phyloP scores from a whole-genome alignment of 2,888 invertebrate species.

The Julus scanicus region DNA sequence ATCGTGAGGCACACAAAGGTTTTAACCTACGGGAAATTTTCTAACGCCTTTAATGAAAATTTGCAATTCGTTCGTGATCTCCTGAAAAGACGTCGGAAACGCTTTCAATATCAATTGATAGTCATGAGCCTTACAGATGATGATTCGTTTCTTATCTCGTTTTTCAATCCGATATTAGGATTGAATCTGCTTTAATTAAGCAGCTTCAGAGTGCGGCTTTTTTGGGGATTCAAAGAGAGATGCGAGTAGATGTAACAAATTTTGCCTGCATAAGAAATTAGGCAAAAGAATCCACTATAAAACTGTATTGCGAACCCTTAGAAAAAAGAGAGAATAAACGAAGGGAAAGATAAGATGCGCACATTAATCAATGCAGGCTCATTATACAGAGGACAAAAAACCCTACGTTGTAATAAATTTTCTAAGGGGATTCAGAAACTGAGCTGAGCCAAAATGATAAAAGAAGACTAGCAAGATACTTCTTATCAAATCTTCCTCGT shows the following conservation, averaged over 20 bases:
- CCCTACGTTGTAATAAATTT: constrained; percentile 35
- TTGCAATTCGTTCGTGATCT: constrained; percentile 24
- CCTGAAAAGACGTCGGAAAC: constrained; percentile 7
- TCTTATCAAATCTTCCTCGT: constrained; percentile 23
- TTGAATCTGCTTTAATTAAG: not conserved
- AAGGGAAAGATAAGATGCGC: not conserved
- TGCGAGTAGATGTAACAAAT: not conserved
- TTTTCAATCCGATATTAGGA: constrained; percentile 40
- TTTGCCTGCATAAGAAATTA: constrained; percentile 45
- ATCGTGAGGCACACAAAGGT: not conserved
- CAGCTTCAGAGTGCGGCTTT: not conserved
- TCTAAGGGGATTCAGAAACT: constrained; percentile 14
- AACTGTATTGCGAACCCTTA: constrained; percentile 30
- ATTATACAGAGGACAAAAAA: constrained; percentile 27
- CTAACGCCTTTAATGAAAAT: not conserved
- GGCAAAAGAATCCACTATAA: constrained; percentile 5
- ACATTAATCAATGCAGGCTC: constrained; percentile 20
- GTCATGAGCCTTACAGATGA: constrained; percentile 16
- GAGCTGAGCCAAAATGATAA: not conserved
- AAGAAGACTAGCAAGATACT: not conserved
- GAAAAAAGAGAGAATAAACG: not conserved
- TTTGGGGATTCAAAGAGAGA: not conserved
- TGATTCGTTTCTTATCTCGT: constrained; percentile 20
- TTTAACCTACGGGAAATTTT: not conserved
- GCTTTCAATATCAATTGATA: constrained; percentile 25